These are phyloP conservation scores for Drosophila repletoides DNA, from an alignment of 1,140 invertebrate species.

Conservation along the genomic window DNA sequence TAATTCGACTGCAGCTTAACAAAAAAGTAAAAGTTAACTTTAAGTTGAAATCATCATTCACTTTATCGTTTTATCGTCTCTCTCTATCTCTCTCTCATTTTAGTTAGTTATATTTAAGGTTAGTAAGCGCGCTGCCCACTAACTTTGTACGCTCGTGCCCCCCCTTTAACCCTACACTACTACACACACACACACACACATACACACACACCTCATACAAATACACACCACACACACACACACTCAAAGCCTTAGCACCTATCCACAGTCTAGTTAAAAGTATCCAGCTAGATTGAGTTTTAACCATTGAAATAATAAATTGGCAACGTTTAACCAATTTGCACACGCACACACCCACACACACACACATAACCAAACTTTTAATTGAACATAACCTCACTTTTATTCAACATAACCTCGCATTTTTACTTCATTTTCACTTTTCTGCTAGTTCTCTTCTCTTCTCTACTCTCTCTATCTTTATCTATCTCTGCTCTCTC, in stretches of 20 bases:
- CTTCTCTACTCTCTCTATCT: conserved; percentile 10
- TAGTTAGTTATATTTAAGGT: conserved; percentile 53
- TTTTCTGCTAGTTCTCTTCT: conserved; percentile 37
- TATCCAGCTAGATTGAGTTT: conserved; percentile 67
- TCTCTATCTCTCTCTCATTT: conserved; percentile 37
- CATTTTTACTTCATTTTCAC: conserved; percentile 34
- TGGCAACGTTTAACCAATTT: conserved; percentile 36
- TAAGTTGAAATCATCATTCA: conserved; percentile 27
- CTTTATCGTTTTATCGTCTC: conserved; percentile 20
- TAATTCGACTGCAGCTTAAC: conserved; percentile 38
- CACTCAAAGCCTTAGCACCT: conserved; percentile 33
- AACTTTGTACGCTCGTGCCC: conserved; percentile 53
- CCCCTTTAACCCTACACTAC: conserved; percentile 6
- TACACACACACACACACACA: conserved; percentile 13
- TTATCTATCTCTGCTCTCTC: conserved; percentile 1
- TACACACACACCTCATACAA: conserved; percentile 11
- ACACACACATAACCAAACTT: conserved; percentile 28
- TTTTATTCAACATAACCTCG: conserved; percentile 4
- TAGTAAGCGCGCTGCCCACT: conserved; percentile 61
- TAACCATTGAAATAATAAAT: conserved; percentile 44
- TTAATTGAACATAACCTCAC: conserved; percentile 30
- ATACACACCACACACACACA: conserved; percentile 5
- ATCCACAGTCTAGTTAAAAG: conserved; percentile 20
- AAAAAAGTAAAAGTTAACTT: no score
- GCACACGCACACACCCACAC: conserved; percentile 3